Conservation (phyloP, 2,888 invertebrate genomes). For the Timandra comae region DNA sequence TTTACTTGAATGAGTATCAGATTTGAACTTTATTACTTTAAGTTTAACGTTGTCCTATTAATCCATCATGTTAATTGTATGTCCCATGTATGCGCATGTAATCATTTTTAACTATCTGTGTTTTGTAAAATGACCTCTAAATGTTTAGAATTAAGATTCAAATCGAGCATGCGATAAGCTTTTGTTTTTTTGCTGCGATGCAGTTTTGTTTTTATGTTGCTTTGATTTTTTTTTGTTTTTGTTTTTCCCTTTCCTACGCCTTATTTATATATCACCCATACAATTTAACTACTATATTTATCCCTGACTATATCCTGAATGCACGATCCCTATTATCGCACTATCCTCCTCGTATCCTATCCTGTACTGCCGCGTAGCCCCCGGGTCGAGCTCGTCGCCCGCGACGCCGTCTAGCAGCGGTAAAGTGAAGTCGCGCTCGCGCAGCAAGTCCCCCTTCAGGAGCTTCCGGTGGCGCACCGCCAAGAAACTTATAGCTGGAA, state of each 20-base stretch:
- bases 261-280: constrained; percentile 2
- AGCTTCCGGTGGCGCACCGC: constrained; percentile 94
- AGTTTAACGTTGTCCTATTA: constrained; percentile 6
- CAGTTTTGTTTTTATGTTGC: constrained; percentile 65
- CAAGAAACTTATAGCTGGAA: constrained; percentile 80
- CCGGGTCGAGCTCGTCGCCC: constrained; percentile 61
- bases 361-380: constrained; percentile 32
- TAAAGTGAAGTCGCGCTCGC: constrained; percentile 88
- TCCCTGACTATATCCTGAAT: not conserved
- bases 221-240: constrained; percentile 64
- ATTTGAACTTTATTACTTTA: too few relatives aligned
- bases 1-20: too few relatives aligned
- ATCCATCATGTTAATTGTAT: constrained; percentile 1
- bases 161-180: constrained; percentile 46
- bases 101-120: constrained; percentile 42
- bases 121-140: constrained; percentile 43
- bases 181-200: constrained; percentile 62
- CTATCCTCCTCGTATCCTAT: constrained; percentile 9
- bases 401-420: constrained; percentile 74
- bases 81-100: constrained; percentile 19
- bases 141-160: constrained; percentile 9
- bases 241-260: constrained; percentile 33
- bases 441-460: constrained; percentile 96
- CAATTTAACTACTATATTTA: not conserved
- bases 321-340: constrained; percentile 1